Base-by-base conservation (phyloP, 2,888 invertebrate species). In the Clusia tigrina region DNA sequence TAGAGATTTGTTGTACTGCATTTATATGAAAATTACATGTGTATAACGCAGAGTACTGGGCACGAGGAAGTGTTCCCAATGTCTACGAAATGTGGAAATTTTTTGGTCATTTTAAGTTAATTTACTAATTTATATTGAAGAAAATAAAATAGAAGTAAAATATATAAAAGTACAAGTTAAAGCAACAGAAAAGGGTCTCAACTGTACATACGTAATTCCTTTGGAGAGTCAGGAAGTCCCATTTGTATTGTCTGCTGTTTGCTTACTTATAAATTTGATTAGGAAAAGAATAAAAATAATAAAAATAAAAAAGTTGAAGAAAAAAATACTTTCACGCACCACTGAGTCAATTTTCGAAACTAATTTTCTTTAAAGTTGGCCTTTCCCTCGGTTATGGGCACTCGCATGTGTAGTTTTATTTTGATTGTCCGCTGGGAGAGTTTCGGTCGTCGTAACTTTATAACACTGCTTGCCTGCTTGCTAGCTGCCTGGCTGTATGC, bases 351-450 rank as follows among this genome's bases (percentile, higher is more conserved):
- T 42, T 42, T 42, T n/a, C 42, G n/a, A 42, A 42, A 42, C 42
- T 42, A 42, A 42, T 42, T 42, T 42, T 42, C 42, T 42, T 42
- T 42, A 42, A 42, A 42, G 42, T 42, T 42, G 42, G n/a, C 12
- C n/a, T 42, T 10, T n/a, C 42, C 42, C 42, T 6, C 42, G 42
- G 42, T 42, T 3, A n/a, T 42, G 42, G 6, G 9, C 2, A 10
- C 42, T 42, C 42, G 3, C n/a, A 42, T 42, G n/a, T 32, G 6
- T 32, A 32, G 32, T 32, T 32, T 32, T 32, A 9, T 9, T 32
- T 32, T 15, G 42, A 42, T 42, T 42, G 42, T 42, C 42, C 42
- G 6, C n/a, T n/a, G 42, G 42, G 42, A 42, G 15, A 42, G 6
- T 42, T n/a, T n/a, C n/a, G n/a, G n/a, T n/a, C n/a, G 42, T 42